Evolutionary conservation across 2,113 vertebrate genomes (phyloP).

Genomic region (Xiphophorus maculatus): DNA sequence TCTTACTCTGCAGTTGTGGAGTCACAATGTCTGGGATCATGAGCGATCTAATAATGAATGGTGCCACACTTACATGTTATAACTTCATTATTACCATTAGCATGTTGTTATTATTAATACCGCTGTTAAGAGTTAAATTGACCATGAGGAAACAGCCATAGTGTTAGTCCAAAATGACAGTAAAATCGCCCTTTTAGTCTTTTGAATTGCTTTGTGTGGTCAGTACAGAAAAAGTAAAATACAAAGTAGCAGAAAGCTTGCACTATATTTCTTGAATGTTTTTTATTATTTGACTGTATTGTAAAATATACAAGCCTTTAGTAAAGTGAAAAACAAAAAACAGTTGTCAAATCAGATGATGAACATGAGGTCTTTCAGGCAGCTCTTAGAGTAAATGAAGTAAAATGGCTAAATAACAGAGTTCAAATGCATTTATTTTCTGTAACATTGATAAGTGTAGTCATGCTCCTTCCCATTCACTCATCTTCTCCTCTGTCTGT

Average conservation of each 20-base stretch:
- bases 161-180: too few species aligned
- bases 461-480: slow-evolving; percentile 1
- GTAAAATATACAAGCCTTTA: background rate
- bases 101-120: background rate
- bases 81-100: background rate
- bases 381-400: background rate
- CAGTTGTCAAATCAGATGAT: background rate
- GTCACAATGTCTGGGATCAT: too few species aligned
- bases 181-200: too few species aligned
- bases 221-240: background rate
- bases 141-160: background rate
- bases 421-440: background rate
- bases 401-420: background rate
- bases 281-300: background rate
- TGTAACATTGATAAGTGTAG: background rate
- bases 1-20: too few species aligned
- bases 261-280: background rate
- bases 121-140: background rate
- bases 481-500: background rate
- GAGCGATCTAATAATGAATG: background rate
- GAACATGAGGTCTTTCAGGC: background rate
- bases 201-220: background rate
- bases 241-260: background rate
- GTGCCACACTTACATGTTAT: background rate
- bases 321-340: background rate